A percentile compares a stretch with the other conserved stretches of the same genome.
Evolutionary conservation across 2,113 vertebrate genomes (phyloP).

Genomic region (Cyphomyrus plagiostoma): DNA sequence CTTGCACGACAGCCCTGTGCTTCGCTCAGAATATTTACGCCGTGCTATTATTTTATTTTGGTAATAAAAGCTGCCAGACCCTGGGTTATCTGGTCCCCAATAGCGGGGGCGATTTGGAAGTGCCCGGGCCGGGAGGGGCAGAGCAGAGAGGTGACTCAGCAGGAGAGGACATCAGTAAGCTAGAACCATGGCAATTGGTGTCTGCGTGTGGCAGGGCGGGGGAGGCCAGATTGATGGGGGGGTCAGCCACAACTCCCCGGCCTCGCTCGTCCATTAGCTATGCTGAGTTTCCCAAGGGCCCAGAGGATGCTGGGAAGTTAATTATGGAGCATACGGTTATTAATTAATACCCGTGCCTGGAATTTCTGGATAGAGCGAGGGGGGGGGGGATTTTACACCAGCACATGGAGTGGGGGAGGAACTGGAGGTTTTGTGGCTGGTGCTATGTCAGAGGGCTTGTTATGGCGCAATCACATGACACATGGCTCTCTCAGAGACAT

Average conservation of each 20-base stretch:
- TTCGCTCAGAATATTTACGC: not conserved
- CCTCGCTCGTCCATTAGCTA: constrained; percentile 44
- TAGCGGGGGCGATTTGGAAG: not conserved
- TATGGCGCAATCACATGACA: not conserved
- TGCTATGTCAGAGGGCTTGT: not conserved
- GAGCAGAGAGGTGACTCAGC: not conserved
- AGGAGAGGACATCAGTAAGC: not conserved
- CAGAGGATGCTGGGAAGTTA: constrained; percentile 52
- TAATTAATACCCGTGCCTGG: constrained; percentile 51
- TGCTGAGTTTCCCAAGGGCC: constrained; percentile 44
- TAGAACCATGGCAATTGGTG: not conserved
- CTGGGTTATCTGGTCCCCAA: not conserved
- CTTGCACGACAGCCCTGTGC: not conserved
- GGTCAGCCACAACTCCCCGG: not conserved
- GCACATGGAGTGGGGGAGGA: not conserved
- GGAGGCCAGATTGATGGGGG: not conserved
- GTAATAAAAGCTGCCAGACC: not conserved
- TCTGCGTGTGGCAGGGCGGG: not conserved
- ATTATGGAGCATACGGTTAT: constrained; percentile 62
- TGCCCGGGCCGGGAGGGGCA: not conserved
- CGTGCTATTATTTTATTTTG: not conserved
- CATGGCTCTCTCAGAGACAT: not conserved
- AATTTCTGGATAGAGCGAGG: not conserved
- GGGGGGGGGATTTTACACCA: not conserved
- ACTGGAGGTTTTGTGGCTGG: not conserved